Base-by-base conservation (phyloP, 2,797 vertebrate genomes). In the Sebastiscus albofasciatus region DNA sequence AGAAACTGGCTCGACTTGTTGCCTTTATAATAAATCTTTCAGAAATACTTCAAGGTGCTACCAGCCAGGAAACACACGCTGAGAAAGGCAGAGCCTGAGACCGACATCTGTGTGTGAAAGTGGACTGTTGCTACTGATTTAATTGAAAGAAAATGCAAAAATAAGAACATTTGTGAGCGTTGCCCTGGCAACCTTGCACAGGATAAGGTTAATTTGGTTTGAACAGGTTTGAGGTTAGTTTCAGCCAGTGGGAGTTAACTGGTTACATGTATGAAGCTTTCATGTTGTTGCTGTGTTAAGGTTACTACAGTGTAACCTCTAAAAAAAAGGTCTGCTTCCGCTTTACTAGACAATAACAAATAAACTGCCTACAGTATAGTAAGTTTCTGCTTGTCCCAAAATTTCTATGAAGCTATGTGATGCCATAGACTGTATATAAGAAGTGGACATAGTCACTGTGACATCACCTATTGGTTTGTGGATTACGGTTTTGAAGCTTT, bases 1-100 rank as follows among this genome's bases (percentile, higher is more conserved):
- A 81, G 56, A 68, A 85, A 80, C 70, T 24, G 71, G 73, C 69
- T 81, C 6, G 72, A 58, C 85, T 77, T 73, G 79, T 75, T 89
- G 49, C 46, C 8, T 49, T 55, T 36, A 55, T 72, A 77, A 77
- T 75, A 80, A 72, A 73, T 80, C 80, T 74, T 64, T 76, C 74
- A n/a, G 8, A 77, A 77, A 36, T 31, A 80, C 24, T 68, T 78
- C 18, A 36, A 65, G 31, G 56, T 69, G 27, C 31, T 73, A 66
- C n/a, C 26, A 77, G 55, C 76, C 11, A 58, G 54, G 36, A 72
- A 49, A 76, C 24, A 66, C 14, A 65, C 5, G 2, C 64, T 22
- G 34, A 69, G 42, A 52, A 67, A 61, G 18, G 49, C 16, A 59
- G 33, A 72, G 64, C 34, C 8, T 0, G 10, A 68, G 31, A 39